Base-by-base conservation (phyloP, 1,140 invertebrate species). In the Eubasilissa regina region DNA sequence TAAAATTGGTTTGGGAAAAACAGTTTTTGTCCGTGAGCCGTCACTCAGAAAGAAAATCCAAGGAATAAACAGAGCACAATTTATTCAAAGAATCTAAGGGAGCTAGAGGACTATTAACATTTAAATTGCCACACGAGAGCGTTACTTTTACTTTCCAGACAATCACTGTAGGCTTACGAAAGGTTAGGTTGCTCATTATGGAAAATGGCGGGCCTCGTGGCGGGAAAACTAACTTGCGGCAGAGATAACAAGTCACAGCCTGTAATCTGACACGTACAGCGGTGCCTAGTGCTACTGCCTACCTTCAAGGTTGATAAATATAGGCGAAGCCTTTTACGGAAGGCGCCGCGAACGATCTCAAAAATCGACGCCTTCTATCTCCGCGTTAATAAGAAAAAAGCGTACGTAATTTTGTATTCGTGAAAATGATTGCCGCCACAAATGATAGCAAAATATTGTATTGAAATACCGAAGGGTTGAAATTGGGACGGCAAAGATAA, bases 241-340 rank as follows among this genome's bases (percentile, higher is more conserved):
- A 55, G 53, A 74, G 70, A 74, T 74, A 74, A 74, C 51, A 74
- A 74, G 51, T 74, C 70, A 74, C 70, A 43, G 48, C n/a, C 25
- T 44, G 51, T 74, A 74, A 74, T 74, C 70, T 55, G 70, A 56
- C 70, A 74, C 70, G 70, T 74, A 74, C 70, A 70, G 66, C 17
- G 21, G 13, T 13, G 62, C 62, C 35, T 58, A 12, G 55, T 58
- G 4, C 55, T 21, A 17, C 15, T 0, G 60, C 13, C 21, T 58
- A 70, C 66, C 66, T 70, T 51, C 66, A 53, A 53, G 66, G 66
- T 53, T 70, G 19, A 70, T 70, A 70, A 70, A 70, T 70, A 70
- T 62, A 62, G 51, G 51, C 66, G 66, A 48, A 3, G 47, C 15
- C 48, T 62, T 62, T 62, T 62, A 35, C 25, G 12, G n/a, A 21